phyloP scores from a whole-genome alignment of 2,797 vertebrate genomes.

The Rhynchotus rufescens region DNA sequence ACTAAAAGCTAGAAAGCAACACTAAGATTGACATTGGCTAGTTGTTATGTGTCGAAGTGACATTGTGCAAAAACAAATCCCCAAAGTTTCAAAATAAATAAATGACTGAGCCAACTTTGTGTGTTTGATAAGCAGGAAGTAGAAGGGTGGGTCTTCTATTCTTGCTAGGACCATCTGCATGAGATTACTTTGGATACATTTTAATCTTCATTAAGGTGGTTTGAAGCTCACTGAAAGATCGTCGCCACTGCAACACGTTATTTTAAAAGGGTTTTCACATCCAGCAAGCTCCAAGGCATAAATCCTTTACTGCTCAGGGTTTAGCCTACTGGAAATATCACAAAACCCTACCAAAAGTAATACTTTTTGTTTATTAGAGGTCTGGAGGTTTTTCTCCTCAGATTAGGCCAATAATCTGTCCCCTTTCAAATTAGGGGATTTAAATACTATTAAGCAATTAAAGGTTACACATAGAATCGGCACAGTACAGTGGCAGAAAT shows the following conservation, averaged over 20 bases:
- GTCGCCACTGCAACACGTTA: not conserved
- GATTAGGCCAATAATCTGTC: not conserved
- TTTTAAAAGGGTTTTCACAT: slow-evolving; percentile 15
- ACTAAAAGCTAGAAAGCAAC: slow-evolving; percentile 25
- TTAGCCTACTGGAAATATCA: not conserved
- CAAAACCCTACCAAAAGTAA: not conserved
- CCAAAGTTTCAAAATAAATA: slow-evolving; percentile 11
- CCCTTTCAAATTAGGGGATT: not conserved
- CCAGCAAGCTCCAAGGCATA: not conserved
- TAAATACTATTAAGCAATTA: not conserved
- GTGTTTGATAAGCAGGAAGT: not conserved
- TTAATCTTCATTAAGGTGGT: not conserved
- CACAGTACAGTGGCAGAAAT: not conserved
- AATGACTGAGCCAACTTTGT: not conserved
- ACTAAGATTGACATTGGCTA: not conserved
- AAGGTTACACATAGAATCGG: not conserved
- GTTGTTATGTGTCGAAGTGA: not conserved
- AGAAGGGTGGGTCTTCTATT: not conserved
- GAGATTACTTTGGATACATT: not conserved
- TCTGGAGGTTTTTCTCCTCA: not conserved
- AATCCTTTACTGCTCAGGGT: not conserved
- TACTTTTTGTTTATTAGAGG: not conserved
- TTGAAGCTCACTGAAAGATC: not conserved
- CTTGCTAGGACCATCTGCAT: not conserved
- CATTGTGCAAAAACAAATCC: not conserved